phyloP scores from a whole-genome alignment of 1,140 invertebrate genomes.

The Achatina immaculata region DNA sequence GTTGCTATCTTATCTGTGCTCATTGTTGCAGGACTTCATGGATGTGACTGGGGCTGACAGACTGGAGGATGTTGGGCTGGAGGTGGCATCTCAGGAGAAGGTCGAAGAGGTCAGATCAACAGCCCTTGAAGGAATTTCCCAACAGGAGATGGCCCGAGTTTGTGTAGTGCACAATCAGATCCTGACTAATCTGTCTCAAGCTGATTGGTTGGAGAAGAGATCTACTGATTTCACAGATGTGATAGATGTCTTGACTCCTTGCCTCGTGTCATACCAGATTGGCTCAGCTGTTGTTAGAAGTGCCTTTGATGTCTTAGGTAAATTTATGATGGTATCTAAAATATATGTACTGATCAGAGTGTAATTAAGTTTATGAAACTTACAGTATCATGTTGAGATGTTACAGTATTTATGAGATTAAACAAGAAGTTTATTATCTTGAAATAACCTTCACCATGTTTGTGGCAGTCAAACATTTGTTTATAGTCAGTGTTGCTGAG shows the following conservation, averaged over 20 bases:
- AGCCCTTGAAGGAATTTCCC: conserved; percentile 50
- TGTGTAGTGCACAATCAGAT: conserved; percentile 58
- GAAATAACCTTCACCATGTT: no score
- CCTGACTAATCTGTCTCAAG: conserved; percentile 53
- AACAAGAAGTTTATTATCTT: not conserved
- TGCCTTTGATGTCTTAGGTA: conserved; percentile 47
- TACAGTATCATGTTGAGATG: not conserved
- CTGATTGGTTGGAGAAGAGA: conserved; percentile 61
- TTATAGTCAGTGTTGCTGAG: no score
- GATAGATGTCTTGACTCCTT: conserved; percentile 48
- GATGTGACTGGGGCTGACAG: conserved; percentile 62
- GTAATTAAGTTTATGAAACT: not conserved
- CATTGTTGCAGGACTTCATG: conserved; percentile 61
- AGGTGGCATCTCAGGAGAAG: conserved; percentile 31
- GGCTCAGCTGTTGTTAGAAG: conserved; percentile 45
- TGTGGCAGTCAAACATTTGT: no score
- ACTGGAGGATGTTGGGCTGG: conserved; percentile 49
- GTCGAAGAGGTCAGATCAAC: not conserved
- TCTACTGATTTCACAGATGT: conserved; percentile 14
- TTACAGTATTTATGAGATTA: not conserved
- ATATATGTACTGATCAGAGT: not conserved
- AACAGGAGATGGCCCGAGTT: conserved; percentile 64
- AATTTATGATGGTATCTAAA: conserved; percentile 21
- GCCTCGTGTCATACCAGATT: conserved; percentile 52
- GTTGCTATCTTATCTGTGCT: no score